Evolutionary conservation across 1,140 invertebrate species (phyloP).

Genomic region (Drosophila prosaltans): DNA sequence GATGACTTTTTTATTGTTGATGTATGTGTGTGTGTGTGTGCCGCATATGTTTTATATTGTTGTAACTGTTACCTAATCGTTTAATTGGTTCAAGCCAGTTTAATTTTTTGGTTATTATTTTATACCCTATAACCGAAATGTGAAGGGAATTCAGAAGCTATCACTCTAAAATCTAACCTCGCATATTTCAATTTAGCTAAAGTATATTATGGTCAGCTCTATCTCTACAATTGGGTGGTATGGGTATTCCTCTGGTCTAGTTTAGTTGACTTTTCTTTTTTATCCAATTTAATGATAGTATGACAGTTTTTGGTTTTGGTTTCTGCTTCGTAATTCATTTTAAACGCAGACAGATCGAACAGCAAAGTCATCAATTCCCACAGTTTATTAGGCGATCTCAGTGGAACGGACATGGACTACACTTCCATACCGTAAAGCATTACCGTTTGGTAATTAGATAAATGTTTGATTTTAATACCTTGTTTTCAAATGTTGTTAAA

Average conservation of each 20-base stretch:
- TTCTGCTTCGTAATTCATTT: slow-evolving; percentile 74
- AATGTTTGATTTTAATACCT: no score
- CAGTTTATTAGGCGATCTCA: slow-evolving; percentile 50
- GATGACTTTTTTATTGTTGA: slow-evolving; percentile 36
- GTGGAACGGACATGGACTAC: slow-evolving; percentile 23
- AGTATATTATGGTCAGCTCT: no score
- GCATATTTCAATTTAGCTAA: no score
- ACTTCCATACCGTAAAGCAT: background rate
- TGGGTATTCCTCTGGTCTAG: no score
- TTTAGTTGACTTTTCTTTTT: slow-evolving; percentile 10
- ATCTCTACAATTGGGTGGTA: no score
- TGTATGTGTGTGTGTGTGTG: slow-evolving; percentile 21
- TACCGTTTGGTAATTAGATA: no score
- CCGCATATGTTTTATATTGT: slow-evolving; percentile 52
- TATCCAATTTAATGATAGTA: slow-evolving; percentile 73
- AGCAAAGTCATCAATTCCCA: slow-evolving; percentile 55
- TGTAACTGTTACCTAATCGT: slow-evolving; percentile 81
- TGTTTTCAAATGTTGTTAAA: no score
- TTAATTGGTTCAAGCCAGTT: slow-evolving; percentile 78
- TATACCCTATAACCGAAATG: background rate
- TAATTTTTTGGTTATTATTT: slow-evolving; percentile 27
- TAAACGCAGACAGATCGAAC: slow-evolving; percentile 49
- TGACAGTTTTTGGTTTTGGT: slow-evolving; percentile 55
- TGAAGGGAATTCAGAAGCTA: no score
- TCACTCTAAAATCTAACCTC: no score